Base-by-base conservation (phyloP, 2,113 vertebrate genomes). In the Pollimyrus isidori region DNA sequence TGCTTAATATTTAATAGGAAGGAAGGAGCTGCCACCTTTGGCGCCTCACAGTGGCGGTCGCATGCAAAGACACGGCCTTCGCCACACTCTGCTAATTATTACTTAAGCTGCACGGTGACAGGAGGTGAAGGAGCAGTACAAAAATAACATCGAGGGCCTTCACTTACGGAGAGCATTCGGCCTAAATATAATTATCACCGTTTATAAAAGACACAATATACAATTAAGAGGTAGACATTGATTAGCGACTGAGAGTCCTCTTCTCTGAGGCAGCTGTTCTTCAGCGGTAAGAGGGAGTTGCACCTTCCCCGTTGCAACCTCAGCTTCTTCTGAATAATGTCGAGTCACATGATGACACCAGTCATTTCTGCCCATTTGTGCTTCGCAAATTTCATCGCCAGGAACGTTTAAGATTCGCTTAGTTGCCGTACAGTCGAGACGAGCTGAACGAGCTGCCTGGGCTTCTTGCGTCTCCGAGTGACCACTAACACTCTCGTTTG, bases 1-100 rank as follows among this genome's bases (percentile, higher is more conserved):
- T 48, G 45, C 84, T 95, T 56, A 94, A 95, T 95, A 92, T 94
- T 95, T 94, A 46, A 94, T 92, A 90, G 45, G 49, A 49, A 23
- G 53, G 85, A 89, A 90, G 45, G 49, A 30, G 42, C 13, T 62
- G 52, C 26, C 30, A 35, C n/a, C n/a, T 49, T 46, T 26, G 48
- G 23, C 48, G 45, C n/a, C 84, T 50, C 45, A 26, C 9, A 49
- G 48, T 30, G n/a, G 48, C 13, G 3, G 46, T n/a, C 84, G 13
- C 3, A 4, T 13, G n/a, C 48, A 30, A 26, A 26, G 23, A 21
- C 11, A 0, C 4, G 7, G 48, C 45, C 48, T n/a, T 65, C 2
- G n/a, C 62, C 10, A 19, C 35, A 0, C 73, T 80, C 73, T 42
- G 15, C 30, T 80, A 42, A 42, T 80, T 80, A 26, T 17, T 42